Evolutionary conservation across 2,888 invertebrate genomes (phyloP).

Genomic region (Chelonus formosanus): DNA sequence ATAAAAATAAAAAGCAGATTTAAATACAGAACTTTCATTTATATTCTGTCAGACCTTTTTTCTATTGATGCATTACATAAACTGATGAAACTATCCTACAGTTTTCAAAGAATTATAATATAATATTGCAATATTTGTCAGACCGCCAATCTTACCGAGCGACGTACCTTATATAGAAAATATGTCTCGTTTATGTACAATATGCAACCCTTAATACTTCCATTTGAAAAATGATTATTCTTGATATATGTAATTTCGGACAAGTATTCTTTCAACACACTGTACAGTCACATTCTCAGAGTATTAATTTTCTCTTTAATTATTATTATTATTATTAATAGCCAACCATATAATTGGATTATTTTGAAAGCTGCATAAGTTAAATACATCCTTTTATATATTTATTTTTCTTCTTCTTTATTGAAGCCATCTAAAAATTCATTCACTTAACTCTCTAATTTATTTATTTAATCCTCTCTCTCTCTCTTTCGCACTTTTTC

Average conservation of each 20-base stretch:
- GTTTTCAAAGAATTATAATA: slow-evolving; percentile 64
- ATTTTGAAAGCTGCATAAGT: not conserved
- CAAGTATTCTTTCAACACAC: slow-evolving; percentile 57
- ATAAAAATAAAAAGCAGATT: slow-evolving; percentile 34
- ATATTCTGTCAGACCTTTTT: slow-evolving; percentile 63
- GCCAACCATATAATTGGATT: slow-evolving; percentile 29
- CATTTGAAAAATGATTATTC: slow-evolving; percentile 56
- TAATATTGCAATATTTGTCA: slow-evolving; percentile 65
- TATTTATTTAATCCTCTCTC: slow-evolving; percentile 22
- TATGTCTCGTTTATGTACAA: slow-evolving; percentile 66
- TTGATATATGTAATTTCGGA: slow-evolving; percentile 58
- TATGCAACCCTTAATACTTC: slow-evolving; percentile 63
- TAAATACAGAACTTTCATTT: slow-evolving; percentile 65
- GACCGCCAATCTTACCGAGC: slow-evolving; percentile 48
- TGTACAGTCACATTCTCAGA: slow-evolving; percentile 62
- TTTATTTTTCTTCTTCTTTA: no score
- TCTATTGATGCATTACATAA: slow-evolving; percentile 65
- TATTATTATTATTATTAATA: slow-evolving; percentile 15
- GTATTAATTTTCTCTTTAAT: slow-evolving; percentile 46
- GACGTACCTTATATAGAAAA: slow-evolving; percentile 63
- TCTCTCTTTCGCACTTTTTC: slow-evolving; percentile 17
- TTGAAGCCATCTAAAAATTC: no score
- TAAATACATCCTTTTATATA: no score
- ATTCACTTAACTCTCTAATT: no score
- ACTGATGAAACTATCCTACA: slow-evolving; percentile 65